Evolutionary conservation across 2,113 vertebrate genomes (phyloP).

Genomic region (Eubucco bourcierii): DNA sequence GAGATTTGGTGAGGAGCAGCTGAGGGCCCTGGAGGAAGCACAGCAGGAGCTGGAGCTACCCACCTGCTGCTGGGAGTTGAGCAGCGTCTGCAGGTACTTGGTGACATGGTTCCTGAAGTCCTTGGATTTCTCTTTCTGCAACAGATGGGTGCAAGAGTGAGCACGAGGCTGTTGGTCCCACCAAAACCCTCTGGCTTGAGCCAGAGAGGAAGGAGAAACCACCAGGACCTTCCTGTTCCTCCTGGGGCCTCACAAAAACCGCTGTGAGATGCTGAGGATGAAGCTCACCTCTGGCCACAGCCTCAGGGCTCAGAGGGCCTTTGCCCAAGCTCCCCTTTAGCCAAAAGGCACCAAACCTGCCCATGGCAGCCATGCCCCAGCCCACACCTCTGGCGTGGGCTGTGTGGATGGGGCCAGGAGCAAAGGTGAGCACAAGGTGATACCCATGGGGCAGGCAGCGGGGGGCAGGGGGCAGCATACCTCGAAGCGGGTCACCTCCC

Average conservation of each 20-base stretch:
- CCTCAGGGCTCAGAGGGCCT: background rate
- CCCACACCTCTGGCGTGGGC: accelerated
- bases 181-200: background rate
- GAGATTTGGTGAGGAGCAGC: too few relatives aligned
- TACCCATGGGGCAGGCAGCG: too few relatives aligned
- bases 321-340: background rate
- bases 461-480: constrained; percentile 47
- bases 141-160: background rate
- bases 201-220: background rate
- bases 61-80: constrained; percentile 95
- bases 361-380: accelerated
- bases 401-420: background rate
- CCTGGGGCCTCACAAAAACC: background rate
- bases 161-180: background rate
- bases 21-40: too few relatives aligned
- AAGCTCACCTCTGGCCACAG: background rate
- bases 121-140: constrained; percentile 92
- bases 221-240: background rate
- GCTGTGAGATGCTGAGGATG: background rate
- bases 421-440: background rate
- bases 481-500: constrained; percentile 94
- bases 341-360: background rate
- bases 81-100: constrained; percentile 88
- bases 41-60: background rate
- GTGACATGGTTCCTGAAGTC: constrained; percentile 91